A percentile compares a stretch with the other conserved stretches of the same genome.
Evolutionary conservation across 2,888 invertebrate genomes (phyloP).

Genomic region (Willowsia nigromaculata): DNA sequence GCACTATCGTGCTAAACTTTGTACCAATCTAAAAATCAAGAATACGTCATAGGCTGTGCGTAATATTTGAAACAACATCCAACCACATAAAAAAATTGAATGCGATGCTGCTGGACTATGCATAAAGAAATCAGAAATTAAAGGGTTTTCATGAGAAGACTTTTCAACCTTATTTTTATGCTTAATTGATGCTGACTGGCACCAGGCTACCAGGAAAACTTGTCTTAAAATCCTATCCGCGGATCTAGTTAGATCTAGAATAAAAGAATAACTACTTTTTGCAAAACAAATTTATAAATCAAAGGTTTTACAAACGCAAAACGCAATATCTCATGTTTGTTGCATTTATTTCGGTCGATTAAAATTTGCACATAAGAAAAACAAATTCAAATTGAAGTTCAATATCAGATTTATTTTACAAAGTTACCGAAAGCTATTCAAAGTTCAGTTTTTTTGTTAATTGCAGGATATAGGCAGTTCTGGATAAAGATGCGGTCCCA

Average conservation of each 20-base stretch:
- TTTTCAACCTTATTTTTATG: not conserved
- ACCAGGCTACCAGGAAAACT: not conserved
- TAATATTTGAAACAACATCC: not conserved
- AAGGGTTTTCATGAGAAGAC: not conserved
- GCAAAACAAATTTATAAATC: too few relatives aligned
- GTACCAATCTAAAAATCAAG: not conserved
- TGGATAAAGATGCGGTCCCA: not conserved
- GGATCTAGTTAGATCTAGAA: conserved; percentile 19
- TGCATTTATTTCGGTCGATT: too few relatives aligned
- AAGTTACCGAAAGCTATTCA: too few relatives aligned
- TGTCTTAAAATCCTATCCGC: not conserved
- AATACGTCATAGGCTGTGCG: not conserved
- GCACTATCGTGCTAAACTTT: not conserved
- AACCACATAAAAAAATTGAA: not conserved
- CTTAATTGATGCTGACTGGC: too few relatives aligned
- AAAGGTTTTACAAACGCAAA: too few relatives aligned
- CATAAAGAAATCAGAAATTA: not conserved
- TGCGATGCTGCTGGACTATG: not conserved
- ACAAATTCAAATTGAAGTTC: too few relatives aligned
- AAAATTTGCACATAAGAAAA: too few relatives aligned
- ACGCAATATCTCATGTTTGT: too few relatives aligned
- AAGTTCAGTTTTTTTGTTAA: not conserved
- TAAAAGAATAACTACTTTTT: too few relatives aligned
- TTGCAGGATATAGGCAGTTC: not conserved
- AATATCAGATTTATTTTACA: too few relatives aligned